Evolutionary conservation across 30 jellyfish, hydroid and myxozoan species (phyloP).

Genomic region (Turritopsis dohrnii): DNA sequence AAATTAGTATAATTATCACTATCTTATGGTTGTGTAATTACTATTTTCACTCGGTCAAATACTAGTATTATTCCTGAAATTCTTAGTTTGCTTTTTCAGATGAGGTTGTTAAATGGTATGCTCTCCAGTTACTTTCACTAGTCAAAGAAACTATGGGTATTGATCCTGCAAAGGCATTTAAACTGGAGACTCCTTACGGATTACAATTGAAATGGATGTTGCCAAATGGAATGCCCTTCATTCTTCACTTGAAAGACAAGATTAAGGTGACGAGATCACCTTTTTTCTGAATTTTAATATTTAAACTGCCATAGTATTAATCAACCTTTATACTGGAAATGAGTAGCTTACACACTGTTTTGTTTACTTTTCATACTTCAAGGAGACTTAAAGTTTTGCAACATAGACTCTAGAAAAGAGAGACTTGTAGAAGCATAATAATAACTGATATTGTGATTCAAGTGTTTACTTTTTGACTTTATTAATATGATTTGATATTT

Average conservation of each 20-base stretch:
- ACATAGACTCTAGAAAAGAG: too few relatives aligned
- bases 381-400: too few relatives aligned
- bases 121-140: slow-evolving; percentile 74
- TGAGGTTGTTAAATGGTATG: slow-evolving; percentile 71
- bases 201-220: slow-evolving; percentile 76
- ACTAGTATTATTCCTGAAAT: neutral
- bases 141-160: slow-evolving; percentile 52
- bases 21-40: neutral
- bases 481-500: too few relatives aligned
- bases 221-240: slow-evolving; percentile 88
- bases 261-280: slow-evolving; percentile 49
- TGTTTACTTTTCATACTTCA: too few relatives aligned
- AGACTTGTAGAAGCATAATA: too few relatives aligned
- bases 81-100: neutral
- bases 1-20: neutral
- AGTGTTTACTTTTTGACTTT: too few relatives aligned
- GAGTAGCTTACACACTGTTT: too few relatives aligned
- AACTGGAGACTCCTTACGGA: slow-evolving; percentile 85
- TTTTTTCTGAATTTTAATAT: too few relatives aligned
- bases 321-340: too few relatives aligned
- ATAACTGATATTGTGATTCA: too few relatives aligned
- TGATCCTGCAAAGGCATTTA: slow-evolving; percentile 36
- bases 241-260: slow-evolving; percentile 78
- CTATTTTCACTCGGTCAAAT: neutral
- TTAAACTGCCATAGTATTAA: too few relatives aligned